Percentiles rank a stretch among this genome's conserved stretches.
These are phyloP conservation scores for Zaprionus tsacasi DNA, from an alignment of 1,140 invertebrate species.

Conservation along the genomic window DNA sequence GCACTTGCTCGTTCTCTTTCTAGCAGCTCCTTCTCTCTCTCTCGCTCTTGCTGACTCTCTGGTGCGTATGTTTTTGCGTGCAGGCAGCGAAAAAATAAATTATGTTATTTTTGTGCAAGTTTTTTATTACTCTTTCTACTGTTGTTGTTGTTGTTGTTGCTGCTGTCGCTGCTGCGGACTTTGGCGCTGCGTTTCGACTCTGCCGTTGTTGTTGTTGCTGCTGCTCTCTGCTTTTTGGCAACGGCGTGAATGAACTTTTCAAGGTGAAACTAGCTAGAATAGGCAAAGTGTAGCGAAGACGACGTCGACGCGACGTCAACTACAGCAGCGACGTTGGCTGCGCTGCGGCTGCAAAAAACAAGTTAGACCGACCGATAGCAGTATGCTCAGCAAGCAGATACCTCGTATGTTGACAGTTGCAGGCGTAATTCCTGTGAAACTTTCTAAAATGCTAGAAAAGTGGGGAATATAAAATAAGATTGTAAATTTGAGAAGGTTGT, in stretches of 20 bases:
- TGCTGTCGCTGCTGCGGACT: slow-evolving; percentile 46
- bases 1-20: slow-evolving; percentile 7
- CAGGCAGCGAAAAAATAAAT: slow-evolving; percentile 72
- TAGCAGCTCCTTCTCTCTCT: neutral
- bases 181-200: slow-evolving; percentile 66
- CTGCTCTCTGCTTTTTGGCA: slow-evolving; percentile 38
- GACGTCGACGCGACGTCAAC: slow-evolving; percentile 39
- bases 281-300: slow-evolving; percentile 69
- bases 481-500: neutral
- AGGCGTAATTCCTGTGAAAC: neutral
- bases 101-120: slow-evolving; percentile 83
- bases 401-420: neutral
- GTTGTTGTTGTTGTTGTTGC: neutral
- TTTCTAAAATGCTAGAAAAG: neutral
- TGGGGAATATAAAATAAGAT: neutral
- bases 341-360: slow-evolving; percentile 15
- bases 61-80: slow-evolving; percentile 59
- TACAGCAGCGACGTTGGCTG: slow-evolving; percentile 16
- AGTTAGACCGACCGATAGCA: neutral
- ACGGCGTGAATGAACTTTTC: slow-evolving; percentile 83
- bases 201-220: neutral
- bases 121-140: slow-evolving; percentile 55
- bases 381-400: slow-evolving; percentile 4
- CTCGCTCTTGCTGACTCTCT: slow-evolving; percentile 38
- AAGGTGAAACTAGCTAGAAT: slow-evolving; percentile 83